phyloP scores from a whole-genome alignment of 1,140 invertebrate genomes.

The Trichoplusia ni region DNA sequence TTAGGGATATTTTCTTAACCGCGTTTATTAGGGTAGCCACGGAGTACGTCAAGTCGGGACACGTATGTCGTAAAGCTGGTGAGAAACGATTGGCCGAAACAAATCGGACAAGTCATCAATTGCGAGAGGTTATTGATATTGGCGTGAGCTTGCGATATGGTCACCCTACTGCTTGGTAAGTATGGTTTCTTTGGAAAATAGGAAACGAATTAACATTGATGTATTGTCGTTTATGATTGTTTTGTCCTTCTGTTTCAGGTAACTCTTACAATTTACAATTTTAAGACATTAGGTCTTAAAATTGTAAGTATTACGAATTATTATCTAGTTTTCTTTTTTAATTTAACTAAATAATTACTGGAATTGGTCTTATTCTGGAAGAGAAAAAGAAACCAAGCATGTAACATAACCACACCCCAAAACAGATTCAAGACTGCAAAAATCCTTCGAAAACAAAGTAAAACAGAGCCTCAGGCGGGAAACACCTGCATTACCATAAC shows the following conservation, averaged over 20 bases:
- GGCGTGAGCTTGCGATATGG: constrained; percentile 43
- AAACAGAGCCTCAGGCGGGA: constrained; percentile 59
- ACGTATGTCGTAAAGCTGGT: constrained; percentile 64
- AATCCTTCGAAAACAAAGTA: constrained; percentile 38
- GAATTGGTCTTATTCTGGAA: no score
- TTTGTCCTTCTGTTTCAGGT: no score
- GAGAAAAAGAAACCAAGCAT: not conserved
- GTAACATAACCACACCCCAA: constrained; percentile 29
- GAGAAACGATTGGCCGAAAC: constrained; percentile 61
- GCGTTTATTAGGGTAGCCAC: constrained; percentile 26
- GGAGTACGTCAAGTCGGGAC: constrained; percentile 34
- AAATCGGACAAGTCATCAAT: constrained; percentile 76
- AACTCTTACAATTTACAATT: no score
- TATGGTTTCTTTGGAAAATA: not conserved
- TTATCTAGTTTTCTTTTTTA: not conserved
- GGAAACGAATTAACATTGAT: no score
- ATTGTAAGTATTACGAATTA: not conserved
- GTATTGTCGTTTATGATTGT: no score
- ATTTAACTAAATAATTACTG: not conserved
- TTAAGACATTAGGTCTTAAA: no score
- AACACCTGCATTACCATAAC: constrained; percentile 79
- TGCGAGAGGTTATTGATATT: constrained; percentile 73
- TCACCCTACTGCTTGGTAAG: constrained; percentile 28
- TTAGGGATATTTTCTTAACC: constrained; percentile 11
- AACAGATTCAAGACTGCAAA: constrained; percentile 13